Conservation (phyloP, 1,140 invertebrate species). For the Ceratitis capitata region DNA sequence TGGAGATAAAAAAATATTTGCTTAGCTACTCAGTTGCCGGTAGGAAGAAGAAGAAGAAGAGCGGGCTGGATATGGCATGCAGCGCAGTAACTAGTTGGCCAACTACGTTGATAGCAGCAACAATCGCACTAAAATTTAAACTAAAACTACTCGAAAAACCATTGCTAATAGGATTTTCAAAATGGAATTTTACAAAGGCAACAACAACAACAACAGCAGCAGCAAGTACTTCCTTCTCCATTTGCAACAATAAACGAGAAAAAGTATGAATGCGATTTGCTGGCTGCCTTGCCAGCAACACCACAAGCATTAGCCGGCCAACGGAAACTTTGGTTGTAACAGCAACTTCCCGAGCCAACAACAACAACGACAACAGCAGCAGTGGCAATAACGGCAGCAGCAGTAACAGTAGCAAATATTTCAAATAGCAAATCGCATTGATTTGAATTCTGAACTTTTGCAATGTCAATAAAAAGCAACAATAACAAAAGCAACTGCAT, state of each 20-base stretch:
- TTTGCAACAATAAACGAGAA: neutral
- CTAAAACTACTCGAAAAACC: neutral
- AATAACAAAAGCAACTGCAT: too few relatives aligned
- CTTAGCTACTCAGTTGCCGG: neutral
- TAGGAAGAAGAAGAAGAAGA: too few relatives aligned
- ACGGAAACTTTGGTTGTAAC: slow-evolving; percentile 27
- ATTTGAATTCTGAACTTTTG: slow-evolving; percentile 30
- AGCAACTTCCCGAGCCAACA: neutral
- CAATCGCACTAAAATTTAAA: neutral
- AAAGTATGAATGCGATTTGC: too few relatives aligned
- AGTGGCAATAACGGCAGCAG: too few relatives aligned
- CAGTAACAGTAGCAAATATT: too few relatives aligned
- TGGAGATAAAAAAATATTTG: slow-evolving; percentile 10
- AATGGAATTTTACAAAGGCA: slow-evolving; percentile 7
- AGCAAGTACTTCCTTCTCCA: neutral
- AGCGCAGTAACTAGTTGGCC: neutral
- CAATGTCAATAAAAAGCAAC: slow-evolving; percentile 18
- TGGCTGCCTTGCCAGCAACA: neutral
- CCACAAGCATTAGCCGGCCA: slow-evolving; percentile 12
- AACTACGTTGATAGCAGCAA: neutral
- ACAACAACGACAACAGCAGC: too few relatives aligned
- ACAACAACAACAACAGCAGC: neutral
- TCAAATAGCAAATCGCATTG: slow-evolving; percentile 16
- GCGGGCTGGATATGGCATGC: neutral
- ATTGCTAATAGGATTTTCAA: slow-evolving; percentile 22